Base-by-base conservation (phyloP, 2,113 vertebrate species). In the Hypocryptadius cinnamomeus region DNA sequence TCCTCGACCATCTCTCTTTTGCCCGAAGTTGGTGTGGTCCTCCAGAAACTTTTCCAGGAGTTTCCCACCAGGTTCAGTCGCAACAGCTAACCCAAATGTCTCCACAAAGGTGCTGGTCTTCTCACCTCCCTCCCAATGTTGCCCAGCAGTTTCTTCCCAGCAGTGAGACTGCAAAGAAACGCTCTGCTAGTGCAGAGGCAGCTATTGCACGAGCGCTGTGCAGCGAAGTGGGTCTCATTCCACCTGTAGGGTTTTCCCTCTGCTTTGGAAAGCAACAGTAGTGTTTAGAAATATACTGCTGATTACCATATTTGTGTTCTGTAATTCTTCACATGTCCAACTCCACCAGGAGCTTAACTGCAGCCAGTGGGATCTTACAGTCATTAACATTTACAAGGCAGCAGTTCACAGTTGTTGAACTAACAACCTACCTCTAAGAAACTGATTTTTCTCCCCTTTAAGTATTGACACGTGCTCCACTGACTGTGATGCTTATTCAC, bases 301-400 rank as follows among this genome's bases (percentile, higher is more conserved):
- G 79, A 93, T 96, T 93, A 93, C 85, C 87, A 72, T 96, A 91
- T 81, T 88, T 91, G 79, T 95, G 92, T 90, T 94, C 91, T 71
- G 82, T 88, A 94, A 96, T 96, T 93, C 94, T 81, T 95, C 85
- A 94, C 82, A 57, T 96, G 93, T 95, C 95, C 25, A 0, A 71
- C 82, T 94, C 92, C 95, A 92, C 76, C 79, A 93, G 94, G 95
- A 96, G 94, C 85, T 96, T 96, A 96, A 96, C 82, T 84, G 90
- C 66, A 96, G 90, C 79, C 95, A 95, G 94, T 95, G 85, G 89
- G 94, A 94, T 95, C 94, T 96, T 94, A 85, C 56, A 95, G 90
- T 93, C 93, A 96, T 95, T 96, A 96, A 95, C 87, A 88, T 95
- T 94, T 96, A 95, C 93, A 84, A 95, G 94, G 93, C 90, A 95